Conservation (phyloP, 1,140 invertebrate genomes). For the Solen grandis region DNA sequence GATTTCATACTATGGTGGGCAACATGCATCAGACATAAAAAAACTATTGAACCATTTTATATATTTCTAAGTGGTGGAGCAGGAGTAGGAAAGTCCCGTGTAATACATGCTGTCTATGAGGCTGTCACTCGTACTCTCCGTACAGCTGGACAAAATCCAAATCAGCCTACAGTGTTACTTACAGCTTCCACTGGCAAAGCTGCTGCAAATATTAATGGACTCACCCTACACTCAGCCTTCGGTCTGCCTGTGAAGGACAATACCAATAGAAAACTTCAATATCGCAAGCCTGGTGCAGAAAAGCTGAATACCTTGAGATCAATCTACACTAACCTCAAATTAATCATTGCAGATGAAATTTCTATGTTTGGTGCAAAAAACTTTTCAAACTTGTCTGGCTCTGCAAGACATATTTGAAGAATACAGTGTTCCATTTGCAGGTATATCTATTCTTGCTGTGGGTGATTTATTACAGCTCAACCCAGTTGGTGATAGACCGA, state of each 20-base stretch:
- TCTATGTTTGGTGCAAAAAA: conserved; percentile 49
- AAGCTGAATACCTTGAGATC: conserved; percentile 23
- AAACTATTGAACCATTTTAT: conserved; percentile 34
- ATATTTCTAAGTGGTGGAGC: conserved; percentile 57
- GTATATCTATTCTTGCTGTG: conserved; percentile 43
- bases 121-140: conserved; percentile 3
- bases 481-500: conserved; percentile 43
- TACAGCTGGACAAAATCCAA: conserved; percentile 26
- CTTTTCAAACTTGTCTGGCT: conserved; percentile 14
- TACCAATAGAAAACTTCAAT: too few species aligned
- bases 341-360: conserved; percentile 39
- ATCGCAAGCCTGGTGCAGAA: conserved; percentile 28
- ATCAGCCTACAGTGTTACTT: conserved; percentile 49
- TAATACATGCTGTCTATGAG: conserved; percentile 37
- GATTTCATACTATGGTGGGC: background rate
- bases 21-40: background rate
- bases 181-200: too few species aligned
- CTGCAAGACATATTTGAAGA: too few species aligned
- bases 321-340: conserved; percentile 25
- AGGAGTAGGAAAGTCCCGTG: conserved; percentile 53
- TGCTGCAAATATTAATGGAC: conserved; percentile 46
- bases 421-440: too few species aligned
- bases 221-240: conserved; percentile 46
- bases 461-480: conserved; percentile 50
- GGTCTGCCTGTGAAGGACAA: conserved; percentile 41